Percentiles rank a stretch among this genome's conserved stretches.
Conservation (phyloP, 2,797 vertebrate genomes). For the Aeoliscus strigatus region DNA sequence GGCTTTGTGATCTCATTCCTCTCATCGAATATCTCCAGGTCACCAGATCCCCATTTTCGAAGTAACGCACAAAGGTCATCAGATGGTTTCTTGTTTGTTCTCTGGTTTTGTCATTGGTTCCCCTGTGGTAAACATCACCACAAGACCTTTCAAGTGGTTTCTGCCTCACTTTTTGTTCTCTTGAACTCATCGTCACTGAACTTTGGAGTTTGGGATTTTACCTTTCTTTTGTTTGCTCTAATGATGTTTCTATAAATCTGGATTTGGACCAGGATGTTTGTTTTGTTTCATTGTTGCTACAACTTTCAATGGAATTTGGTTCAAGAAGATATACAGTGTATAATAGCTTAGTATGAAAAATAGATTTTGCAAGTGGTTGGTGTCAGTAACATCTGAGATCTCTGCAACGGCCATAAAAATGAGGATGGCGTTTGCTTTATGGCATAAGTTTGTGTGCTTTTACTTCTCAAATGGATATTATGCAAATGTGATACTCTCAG, state of each 20-base stretch:
- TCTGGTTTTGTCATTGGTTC: neutral
- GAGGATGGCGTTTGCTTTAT: neutral
- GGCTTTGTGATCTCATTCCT: slow-evolving; percentile 5
- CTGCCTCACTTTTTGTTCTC: slow-evolving; percentile 11
- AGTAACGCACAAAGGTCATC: too few relatives aligned
- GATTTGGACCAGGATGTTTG: slow-evolving; percentile 4
- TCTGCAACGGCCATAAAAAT: neutral
- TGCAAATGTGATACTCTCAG: neutral
- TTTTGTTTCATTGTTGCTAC: neutral
- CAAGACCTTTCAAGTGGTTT: slow-evolving; percentile 10
- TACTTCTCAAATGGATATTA: slow-evolving; percentile 1
- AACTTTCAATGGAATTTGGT: neutral
- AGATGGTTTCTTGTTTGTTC: slow-evolving; percentile 5
- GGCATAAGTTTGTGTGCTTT: slow-evolving; percentile 1
- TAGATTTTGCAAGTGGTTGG: slow-evolving; percentile 2
- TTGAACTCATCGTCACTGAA: slow-evolving; percentile 13
- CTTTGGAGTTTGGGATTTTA: slow-evolving; percentile 7
- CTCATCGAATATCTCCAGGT: neutral
- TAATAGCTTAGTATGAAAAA: neutral
- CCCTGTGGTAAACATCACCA: slow-evolving; percentile 4
- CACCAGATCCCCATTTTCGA: too few relatives aligned
- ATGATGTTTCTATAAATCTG: neutral
- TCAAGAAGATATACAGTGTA: neutral
- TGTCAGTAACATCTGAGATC: neutral
- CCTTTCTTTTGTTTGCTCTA: slow-evolving; percentile 6